Evolutionary conservation across 2,888 invertebrate genomes (phyloP).

Genomic region (Tortricodes alternella): DNA sequence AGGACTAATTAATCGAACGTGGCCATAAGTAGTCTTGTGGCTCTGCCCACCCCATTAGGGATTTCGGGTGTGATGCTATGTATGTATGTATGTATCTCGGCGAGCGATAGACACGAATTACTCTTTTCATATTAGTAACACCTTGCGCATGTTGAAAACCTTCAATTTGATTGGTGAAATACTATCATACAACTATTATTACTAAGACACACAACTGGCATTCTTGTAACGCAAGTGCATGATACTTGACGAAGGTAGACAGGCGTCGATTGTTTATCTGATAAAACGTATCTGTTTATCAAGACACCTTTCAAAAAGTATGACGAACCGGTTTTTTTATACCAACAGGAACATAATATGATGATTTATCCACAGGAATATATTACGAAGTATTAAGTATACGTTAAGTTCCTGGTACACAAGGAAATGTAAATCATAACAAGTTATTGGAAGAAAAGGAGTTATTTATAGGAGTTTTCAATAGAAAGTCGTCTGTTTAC

Average conservation of each 20-base stretch:
- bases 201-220: no score
- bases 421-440: neutral
- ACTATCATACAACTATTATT: no score
- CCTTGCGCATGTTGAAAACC: no score
- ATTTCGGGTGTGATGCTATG: no score
- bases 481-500: constrained; percentile 15
- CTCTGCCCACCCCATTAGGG: no score
- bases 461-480: neutral
- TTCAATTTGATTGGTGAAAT: no score
- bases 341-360: neutral
- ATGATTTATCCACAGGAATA: neutral
- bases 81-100: no score
- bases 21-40: no score
- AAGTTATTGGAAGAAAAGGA: neutral
- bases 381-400: neutral
- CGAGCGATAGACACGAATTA: no score
- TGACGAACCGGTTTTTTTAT: neutral
- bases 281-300: constrained; percentile 2
- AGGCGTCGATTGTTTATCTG: constrained; percentile 6
- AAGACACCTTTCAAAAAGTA: neutral
- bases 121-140: no score
- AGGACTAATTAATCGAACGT: no score
- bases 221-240: neutral
- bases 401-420: neutral
- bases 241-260: neutral